Percentiles rank a stretch among this genome's conserved stretches.
Conservation (phyloP, 2,113 vertebrate genomes). For the Peromyscus californicus region DNA sequence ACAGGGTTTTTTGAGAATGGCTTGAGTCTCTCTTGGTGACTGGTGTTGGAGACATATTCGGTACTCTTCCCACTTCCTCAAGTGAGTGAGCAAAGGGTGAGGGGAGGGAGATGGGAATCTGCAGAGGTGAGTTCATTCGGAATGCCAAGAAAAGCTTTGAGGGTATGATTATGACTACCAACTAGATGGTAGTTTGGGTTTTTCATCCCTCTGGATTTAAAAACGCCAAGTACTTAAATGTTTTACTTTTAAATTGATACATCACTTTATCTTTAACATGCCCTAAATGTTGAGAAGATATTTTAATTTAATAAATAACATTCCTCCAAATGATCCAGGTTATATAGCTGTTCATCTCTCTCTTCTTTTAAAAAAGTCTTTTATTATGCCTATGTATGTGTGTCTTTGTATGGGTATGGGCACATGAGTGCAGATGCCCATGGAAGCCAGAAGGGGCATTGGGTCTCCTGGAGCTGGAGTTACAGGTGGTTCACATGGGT, state of each 20-base stretch:
- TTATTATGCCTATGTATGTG: too few species aligned
- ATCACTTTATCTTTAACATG: background rate
- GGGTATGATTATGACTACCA: background rate
- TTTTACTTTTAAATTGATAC: conserved; percentile 44
- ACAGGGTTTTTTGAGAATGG: background rate
- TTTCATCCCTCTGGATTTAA: background rate
- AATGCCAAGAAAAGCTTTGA: background rate
- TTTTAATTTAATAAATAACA: conserved; percentile 5
- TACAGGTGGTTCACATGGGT: background rate
- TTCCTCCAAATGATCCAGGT: background rate
- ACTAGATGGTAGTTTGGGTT: background rate
- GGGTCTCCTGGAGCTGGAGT: background rate
- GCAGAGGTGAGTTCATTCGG: background rate
- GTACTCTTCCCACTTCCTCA: background rate
- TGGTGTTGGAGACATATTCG: background rate
- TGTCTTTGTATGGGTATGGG: background rate
- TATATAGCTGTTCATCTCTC: background rate
- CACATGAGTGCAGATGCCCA: background rate
- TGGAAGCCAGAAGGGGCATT: background rate
- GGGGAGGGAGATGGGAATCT: background rate
- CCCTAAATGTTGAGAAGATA: background rate
- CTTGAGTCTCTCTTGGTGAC: background rate
- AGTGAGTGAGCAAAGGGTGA: background rate
- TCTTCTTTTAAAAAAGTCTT: background rate
- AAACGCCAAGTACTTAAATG: background rate